Evolutionary conservation across 2,797 vertebrate species (phyloP), one percentile per base, ranked within the genome.

Genomic region (Pipistrellus kuhlii): DNA sequence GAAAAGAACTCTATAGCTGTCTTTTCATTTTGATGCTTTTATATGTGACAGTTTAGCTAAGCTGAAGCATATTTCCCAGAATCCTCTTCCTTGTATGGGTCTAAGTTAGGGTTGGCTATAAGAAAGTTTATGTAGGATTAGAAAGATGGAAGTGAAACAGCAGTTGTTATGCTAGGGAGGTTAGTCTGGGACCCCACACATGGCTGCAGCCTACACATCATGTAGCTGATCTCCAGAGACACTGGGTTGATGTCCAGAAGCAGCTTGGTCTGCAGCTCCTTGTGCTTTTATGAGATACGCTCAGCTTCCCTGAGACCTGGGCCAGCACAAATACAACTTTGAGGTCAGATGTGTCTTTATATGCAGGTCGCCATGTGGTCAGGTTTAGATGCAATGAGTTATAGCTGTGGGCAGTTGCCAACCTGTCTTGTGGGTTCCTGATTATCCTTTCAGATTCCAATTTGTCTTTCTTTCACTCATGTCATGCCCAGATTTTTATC

Each of bases 1-100:
- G 80, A 82, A 78, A 92, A 91, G 23, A 53, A 55, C 3, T 30
- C 21, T 55, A 27, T 35, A 12, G 18, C 4, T 69, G 25, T 78
- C 90, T 95, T 72, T 77, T 32, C 13, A 21, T 72, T 57, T 69
- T 84, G 93, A 76, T 80, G 9, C 4, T 46, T 93, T 75, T 41
- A 20, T 38, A 64, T 38, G 21, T 48, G 32, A 76, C 23, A 44
- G 10, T 87, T 78, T 41, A 53, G 46, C 15, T 25, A 51, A 55
- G 23, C 8, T 93, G 53, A 90, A 88, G 88, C 64, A 20, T 23
- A 87, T 78, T 88, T 93, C 48, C 77, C 57, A 88, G 6, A 46
- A 62, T 83, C 69, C 30, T 85, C 11, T 85, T 76, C 2, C 18
- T 14, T 44, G 10, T 44, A 27, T 73, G 11, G 51, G n/a, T 94